Evolutionary conservation across 2,113 vertebrate species (phyloP).

Genomic region (Oncorhynchus clarkii): DNA sequence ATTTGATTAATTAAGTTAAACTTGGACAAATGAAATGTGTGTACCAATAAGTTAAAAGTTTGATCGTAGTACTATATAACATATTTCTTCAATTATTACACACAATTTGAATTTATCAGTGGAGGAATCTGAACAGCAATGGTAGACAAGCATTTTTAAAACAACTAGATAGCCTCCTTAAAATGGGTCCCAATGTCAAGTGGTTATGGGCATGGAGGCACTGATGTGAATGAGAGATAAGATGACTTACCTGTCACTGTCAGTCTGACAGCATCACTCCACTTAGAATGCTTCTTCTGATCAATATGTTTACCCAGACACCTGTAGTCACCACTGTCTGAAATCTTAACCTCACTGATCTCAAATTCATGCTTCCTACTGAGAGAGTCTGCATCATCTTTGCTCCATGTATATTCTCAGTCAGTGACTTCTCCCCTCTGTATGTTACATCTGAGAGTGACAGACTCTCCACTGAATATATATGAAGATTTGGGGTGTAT

Average conservation of each 20-base stretch:
- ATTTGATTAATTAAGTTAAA: too few relatives aligned
- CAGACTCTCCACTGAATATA: constrained; percentile 3
- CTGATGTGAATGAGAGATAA: not conserved
- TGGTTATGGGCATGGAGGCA: not conserved
- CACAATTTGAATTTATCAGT: too few relatives aligned
- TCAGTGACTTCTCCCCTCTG: not conserved
- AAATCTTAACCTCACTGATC: not conserved
- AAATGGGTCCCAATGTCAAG: not conserved
- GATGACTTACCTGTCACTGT: constrained; percentile 16
- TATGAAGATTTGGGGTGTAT: not conserved
- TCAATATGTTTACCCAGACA: not conserved
- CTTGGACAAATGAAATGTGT: too few relatives aligned
- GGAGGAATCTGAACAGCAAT: too few relatives aligned
- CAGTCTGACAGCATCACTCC: not conserved
- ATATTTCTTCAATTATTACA: too few relatives aligned
- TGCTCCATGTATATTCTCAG: not conserved
- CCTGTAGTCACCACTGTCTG: not conserved
- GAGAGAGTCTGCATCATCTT: not conserved
- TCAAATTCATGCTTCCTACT: not conserved
- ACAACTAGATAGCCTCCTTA: too few relatives aligned
- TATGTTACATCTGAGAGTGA: constrained; percentile 2
- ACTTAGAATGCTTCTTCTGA: too few relatives aligned
- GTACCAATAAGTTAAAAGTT: too few relatives aligned
- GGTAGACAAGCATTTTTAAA: too few relatives aligned
- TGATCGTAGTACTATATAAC: too few relatives aligned